These are phyloP conservation scores for Caranx melampygus DNA, from an alignment of 2,113 vertebrate species.

Conservation along the genomic window DNA sequence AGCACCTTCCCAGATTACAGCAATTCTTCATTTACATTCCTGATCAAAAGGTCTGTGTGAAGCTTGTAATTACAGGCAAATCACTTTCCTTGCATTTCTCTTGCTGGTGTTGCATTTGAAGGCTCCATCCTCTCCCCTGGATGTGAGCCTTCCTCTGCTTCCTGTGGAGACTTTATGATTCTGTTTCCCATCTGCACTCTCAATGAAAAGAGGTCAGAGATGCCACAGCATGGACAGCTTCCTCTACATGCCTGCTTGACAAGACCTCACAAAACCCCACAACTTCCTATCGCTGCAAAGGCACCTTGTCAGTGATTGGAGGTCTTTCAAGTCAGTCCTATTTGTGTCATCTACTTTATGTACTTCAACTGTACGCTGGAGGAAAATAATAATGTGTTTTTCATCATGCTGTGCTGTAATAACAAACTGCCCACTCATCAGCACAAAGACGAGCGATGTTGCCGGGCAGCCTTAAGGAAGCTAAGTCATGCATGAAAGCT, in stretches of 20 bases:
- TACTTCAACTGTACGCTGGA: not conserved
- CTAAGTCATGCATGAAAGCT: constrained; percentile 14
- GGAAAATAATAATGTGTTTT: not conserved
- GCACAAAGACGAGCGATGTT: constrained; percentile 13
- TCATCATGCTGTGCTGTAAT: not conserved
- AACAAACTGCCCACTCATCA: constrained; percentile 1
- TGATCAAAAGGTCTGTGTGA: constrained; percentile 2
- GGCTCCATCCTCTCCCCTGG: constrained; percentile 42
- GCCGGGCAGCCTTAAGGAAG: not conserved
- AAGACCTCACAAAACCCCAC: constrained; percentile 39
- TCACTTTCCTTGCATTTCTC: constrained; percentile 21
- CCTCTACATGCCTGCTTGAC: constrained; percentile 49
- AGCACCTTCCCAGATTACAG: constrained; percentile 12
- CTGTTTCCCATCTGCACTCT: constrained; percentile 59
- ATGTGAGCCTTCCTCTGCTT: constrained; percentile 54
- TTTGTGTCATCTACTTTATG: too few relatives aligned
- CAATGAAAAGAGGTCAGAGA: constrained; percentile 63
- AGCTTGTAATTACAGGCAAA: constrained; percentile 16
- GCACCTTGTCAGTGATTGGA: constrained; percentile 18
- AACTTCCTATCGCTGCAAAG: constrained; percentile 37
- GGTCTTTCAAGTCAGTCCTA: not conserved
- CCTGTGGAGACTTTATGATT: constrained; percentile 63
- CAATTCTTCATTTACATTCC: constrained; percentile 16
- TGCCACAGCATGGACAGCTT: constrained; percentile 58
- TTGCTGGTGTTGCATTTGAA: constrained; percentile 36